These are phyloP conservation scores for Candidula unifasciata DNA, from an alignment of 2,888 invertebrate species.

Conservation along the genomic window DNA sequence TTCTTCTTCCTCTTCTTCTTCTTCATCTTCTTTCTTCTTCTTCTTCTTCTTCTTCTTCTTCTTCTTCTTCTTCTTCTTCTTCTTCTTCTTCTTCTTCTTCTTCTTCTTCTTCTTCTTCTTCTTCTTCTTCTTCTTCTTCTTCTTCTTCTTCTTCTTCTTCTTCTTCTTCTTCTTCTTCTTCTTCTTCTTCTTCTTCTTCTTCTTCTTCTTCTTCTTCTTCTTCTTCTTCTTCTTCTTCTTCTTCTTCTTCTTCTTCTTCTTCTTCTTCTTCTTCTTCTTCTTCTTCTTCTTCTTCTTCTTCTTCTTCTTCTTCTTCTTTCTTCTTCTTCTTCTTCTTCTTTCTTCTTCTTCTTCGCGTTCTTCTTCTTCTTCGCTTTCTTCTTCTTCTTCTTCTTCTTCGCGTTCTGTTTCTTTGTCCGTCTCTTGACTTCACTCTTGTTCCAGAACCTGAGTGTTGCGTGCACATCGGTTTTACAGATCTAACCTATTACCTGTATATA, in stretches of 20 bases:
- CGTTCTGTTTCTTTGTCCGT: no score
- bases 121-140: neutral
- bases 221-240: constrained; percentile 28
- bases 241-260: constrained; percentile 6
- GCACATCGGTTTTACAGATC: no score
- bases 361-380: no score
- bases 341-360: no score
- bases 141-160: neutral
- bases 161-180: neutral
- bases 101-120: neutral
- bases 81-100: neutral
- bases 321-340: no score
- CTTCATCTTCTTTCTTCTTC: neutral
- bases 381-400: no score
- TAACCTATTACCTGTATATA: no score
- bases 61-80: neutral
- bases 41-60: neutral
- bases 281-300: neutral
- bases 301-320: neutral
- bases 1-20: neutral
- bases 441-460: no score
- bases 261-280: constrained; percentile 23
- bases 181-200: neutral
- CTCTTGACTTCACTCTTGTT: no score
- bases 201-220: neutral